phyloP scores from a whole-genome alignment of 1,140 invertebrate species.

The Eurosta solidaginis region DNA sequence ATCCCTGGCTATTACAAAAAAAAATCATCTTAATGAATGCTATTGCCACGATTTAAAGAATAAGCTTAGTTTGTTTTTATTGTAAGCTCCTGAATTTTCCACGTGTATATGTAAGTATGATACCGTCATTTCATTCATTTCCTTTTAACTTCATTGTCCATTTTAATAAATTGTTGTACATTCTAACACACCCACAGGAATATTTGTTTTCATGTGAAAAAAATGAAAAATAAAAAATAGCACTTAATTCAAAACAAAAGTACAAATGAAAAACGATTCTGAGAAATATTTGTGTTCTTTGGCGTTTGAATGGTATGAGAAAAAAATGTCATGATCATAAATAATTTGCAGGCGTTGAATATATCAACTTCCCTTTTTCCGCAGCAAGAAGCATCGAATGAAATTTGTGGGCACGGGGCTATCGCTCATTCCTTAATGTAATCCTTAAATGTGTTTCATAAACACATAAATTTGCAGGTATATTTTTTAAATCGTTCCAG shows the following conservation, averaged over 20 bases:
- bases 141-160: no score
- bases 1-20: no score
- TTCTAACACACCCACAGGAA: not conserved
- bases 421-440: no score
- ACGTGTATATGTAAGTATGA: no score
- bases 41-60: no score
- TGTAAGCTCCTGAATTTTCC: no score
- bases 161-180: not conserved
- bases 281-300: not conserved
- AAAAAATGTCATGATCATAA: not conserved
- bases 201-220: not conserved
- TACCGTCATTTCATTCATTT: not conserved
- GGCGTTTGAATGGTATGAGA: not conserved
- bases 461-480: no score
- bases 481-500: no score
- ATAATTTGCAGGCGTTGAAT: constrained; percentile 26
- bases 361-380: not conserved
- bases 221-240: not conserved
- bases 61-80: no score
- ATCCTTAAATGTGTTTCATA: no score
- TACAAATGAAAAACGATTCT: constrained; percentile 5
- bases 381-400: not conserved
- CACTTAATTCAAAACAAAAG: constrained; percentile 6
- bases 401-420: not conserved
- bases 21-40: no score